These are phyloP conservation scores for Invenusta paracnida DNA, from an alignment of 2,888 invertebrate species.

Conservation along the genomic window DNA sequence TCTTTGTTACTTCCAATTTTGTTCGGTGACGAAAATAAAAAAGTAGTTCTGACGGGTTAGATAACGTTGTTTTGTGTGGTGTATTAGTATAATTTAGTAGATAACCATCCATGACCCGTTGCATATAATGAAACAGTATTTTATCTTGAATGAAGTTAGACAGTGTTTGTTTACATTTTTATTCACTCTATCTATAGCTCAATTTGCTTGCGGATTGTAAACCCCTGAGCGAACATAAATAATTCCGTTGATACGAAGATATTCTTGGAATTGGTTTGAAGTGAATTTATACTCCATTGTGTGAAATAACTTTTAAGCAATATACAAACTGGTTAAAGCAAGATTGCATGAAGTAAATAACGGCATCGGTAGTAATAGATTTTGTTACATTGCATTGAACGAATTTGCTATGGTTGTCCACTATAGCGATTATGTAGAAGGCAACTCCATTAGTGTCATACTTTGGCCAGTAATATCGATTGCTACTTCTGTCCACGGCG, in stretches of 20 bases:
- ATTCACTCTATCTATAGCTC: slow-evolving; percentile 27
- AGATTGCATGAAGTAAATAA: background rate
- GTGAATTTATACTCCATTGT: slow-evolving; percentile 31
- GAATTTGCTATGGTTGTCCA: slow-evolving; percentile 17
- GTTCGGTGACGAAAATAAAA: slow-evolving; percentile 12
- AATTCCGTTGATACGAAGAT: background rate
- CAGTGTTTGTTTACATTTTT: background rate
- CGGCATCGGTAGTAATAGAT: background rate
- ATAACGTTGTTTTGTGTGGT: slow-evolving; percentile 24
- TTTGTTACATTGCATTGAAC: slow-evolving; percentile 19
- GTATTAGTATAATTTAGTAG: no score
- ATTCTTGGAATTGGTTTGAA: background rate
- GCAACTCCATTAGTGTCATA: background rate
- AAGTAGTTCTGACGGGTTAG: background rate
- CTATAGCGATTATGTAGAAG: slow-evolving; percentile 21
- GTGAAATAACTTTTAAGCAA: background rate
- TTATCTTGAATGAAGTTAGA: background rate
- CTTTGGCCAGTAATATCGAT: slow-evolving; percentile 33
- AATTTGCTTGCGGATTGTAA: slow-evolving; percentile 31
- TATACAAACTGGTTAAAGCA: background rate
- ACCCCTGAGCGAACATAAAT: slow-evolving; percentile 21
- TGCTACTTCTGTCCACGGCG: background rate
- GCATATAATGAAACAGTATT: background rate
- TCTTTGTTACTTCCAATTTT: slow-evolving; percentile 3
- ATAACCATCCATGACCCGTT: background rate